Conservation (phyloP, 2,113 vertebrate genomes). For the Tachuris rubrigastra region DNA sequence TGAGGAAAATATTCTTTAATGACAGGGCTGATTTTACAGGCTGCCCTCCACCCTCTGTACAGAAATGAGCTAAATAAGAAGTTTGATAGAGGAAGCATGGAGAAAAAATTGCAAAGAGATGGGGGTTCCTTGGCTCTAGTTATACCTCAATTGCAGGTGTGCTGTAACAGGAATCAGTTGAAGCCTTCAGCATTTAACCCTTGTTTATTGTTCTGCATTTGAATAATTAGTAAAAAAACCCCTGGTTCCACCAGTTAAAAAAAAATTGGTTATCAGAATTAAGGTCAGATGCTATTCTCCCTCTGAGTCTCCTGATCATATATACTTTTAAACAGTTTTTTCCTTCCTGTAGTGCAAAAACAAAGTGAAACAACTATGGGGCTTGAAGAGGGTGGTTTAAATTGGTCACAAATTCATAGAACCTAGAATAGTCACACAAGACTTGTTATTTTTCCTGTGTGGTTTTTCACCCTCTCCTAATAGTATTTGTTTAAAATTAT, state of each 20-base stretch:
- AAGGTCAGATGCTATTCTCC: neutral
- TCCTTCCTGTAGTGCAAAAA: neutral
- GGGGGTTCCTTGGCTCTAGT: neutral
- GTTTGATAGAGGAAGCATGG: neutral
- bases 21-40: neutral
- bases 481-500: neutral
- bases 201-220: neutral
- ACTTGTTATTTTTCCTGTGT: neutral
- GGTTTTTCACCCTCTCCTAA: neutral
- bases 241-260: neutral
- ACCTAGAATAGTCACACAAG: neutral
- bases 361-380: neutral
- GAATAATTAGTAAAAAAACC: neutral
- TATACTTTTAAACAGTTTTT: neutral
- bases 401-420: neutral
- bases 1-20: neutral
- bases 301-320: neutral
- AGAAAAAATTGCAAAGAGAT: neutral
- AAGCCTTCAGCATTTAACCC: neutral
- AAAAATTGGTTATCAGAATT: neutral
- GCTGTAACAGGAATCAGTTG: neutral
- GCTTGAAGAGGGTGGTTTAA: neutral
- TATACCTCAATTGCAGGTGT: neutral
- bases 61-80: neutral
- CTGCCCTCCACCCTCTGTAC: neutral